Percentiles rank a stretch among this genome's conserved stretches.
Conservation (phyloP, 2,888 invertebrate species). For the Archips xylosteana region DNA sequence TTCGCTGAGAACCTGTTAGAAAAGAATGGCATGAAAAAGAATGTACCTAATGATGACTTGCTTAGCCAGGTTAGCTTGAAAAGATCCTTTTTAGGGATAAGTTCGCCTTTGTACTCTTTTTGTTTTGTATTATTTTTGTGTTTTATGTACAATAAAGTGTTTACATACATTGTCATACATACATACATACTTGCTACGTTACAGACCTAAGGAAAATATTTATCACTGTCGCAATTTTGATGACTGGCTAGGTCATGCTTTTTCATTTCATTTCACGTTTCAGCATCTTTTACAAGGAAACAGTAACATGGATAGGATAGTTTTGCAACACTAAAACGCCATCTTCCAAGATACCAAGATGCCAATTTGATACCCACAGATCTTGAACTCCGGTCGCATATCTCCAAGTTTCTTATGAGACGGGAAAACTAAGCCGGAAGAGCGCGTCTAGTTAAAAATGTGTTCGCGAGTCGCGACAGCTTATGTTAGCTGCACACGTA, state of each 20-base stretch:
- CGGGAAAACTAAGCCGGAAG: neutral
- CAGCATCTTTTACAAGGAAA: neutral
- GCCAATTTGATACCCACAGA: neutral
- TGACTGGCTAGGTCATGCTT: neutral
- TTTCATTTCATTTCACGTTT: neutral
- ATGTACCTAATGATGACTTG: neutral
- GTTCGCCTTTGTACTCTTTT: no score
- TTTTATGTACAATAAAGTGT: no score
- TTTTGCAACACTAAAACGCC: neutral
- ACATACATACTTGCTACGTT: neutral
- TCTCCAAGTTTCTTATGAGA: neutral
- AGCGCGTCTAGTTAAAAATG: neutral
- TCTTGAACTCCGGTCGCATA: neutral
- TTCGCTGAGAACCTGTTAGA: neutral
- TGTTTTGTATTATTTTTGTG: no score
- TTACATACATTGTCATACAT: no score
- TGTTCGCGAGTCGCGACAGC: neutral
- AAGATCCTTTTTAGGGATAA: no score
- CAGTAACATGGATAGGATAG: neutral
- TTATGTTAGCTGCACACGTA: no score
- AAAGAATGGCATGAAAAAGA: neutral
- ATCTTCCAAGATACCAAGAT: neutral
- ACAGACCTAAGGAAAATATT: neutral
- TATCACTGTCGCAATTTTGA: neutral
- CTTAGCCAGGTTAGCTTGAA: no score